These are phyloP conservation scores for Petrophora chlorosata DNA, from an alignment of 2,888 invertebrate genomes.

Conservation along the genomic window DNA sequence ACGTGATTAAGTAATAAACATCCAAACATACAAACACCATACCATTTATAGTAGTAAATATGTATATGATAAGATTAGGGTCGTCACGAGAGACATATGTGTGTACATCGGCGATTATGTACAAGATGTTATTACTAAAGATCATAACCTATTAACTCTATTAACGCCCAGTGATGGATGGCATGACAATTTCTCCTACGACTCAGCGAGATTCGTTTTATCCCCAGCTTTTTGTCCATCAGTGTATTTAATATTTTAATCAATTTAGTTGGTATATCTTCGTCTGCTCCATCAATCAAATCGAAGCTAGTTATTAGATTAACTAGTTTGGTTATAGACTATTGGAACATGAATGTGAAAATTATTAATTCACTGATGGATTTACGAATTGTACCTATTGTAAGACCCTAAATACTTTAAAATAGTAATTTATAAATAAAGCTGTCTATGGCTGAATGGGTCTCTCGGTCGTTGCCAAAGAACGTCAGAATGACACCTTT, in stretches of 20 bases:
- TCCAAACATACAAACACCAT: too few species aligned
- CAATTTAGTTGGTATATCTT: constrained; percentile 60
- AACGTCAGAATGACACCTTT: too few species aligned
- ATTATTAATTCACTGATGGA: constrained; percentile 19
- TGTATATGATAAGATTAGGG: too few species aligned
- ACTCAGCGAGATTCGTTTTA: constrained; percentile 58
- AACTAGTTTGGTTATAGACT: constrained; percentile 21
- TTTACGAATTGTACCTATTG: constrained; percentile 7
- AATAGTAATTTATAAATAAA: too few species aligned
- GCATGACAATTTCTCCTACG: constrained; percentile 62
- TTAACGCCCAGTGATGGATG: constrained; percentile 61
- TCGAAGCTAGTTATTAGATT: constrained; percentile 61
- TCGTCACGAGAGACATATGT: constrained; percentile 9
- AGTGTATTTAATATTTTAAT: constrained; percentile 67
- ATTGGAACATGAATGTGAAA: constrained; percentile 22
- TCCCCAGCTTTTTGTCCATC: constrained; percentile 63
- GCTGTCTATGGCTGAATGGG: too few species aligned
- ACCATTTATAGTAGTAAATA: too few species aligned
- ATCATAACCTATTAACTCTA: constrained; percentile 58
- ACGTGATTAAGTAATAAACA: too few species aligned
- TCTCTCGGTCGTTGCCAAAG: too few species aligned
- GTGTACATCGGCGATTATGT: constrained; percentile 11
- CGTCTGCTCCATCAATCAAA: constrained; percentile 69
- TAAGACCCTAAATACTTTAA: too few species aligned
- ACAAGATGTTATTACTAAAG: constrained; percentile 42